phyloP scores from a whole-genome alignment of 2,113 vertebrate species.

The Heterocephalus glaber region DNA sequence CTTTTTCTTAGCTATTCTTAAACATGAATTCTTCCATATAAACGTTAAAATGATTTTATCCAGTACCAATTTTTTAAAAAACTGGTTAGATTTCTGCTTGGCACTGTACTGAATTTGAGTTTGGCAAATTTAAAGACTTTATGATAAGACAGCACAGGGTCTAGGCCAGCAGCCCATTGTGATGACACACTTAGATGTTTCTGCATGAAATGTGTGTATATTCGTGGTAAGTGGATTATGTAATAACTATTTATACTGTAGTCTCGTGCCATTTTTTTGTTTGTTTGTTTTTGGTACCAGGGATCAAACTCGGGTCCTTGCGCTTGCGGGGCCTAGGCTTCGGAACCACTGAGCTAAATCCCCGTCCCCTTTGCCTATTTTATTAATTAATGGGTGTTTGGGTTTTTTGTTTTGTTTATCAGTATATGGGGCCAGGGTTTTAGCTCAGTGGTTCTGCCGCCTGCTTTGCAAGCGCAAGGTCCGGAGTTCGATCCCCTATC shows the following conservation, averaged over 20 bases:
- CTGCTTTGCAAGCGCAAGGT: too few relatives aligned
- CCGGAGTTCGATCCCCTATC: too few relatives aligned
- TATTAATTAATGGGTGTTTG: not conserved
- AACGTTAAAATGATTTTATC: slow-evolving; percentile 59
- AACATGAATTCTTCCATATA: slow-evolving; percentile 53
- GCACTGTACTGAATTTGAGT: slow-evolving; percentile 17
- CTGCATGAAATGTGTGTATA: slow-evolving; percentile 16
- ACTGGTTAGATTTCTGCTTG: slow-evolving; percentile 20
- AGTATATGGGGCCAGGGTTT: too few relatives aligned
- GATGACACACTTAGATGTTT: slow-evolving; percentile 6
- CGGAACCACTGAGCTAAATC: too few relatives aligned
- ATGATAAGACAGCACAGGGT: not conserved
- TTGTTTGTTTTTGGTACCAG: too few relatives aligned
- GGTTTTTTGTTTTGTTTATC: not conserved
- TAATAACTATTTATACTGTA: slow-evolving; percentile 34
- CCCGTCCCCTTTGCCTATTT: slow-evolving; percentile 52
- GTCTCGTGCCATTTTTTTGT: too few relatives aligned
- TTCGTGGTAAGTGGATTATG: slow-evolving; percentile 40
- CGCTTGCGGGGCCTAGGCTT: too few relatives aligned
- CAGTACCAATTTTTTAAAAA: slow-evolving; percentile 3
- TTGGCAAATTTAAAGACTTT: slow-evolving; percentile 19
- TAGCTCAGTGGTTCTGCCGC: too few relatives aligned
- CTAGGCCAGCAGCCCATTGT: not conserved
- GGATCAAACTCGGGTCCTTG: too few relatives aligned
- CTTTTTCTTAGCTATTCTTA: slow-evolving; percentile 50